Evolutionary conservation across 2,113 vertebrate genomes (phyloP).

Genomic region (Bujurquina vittata): DNA sequence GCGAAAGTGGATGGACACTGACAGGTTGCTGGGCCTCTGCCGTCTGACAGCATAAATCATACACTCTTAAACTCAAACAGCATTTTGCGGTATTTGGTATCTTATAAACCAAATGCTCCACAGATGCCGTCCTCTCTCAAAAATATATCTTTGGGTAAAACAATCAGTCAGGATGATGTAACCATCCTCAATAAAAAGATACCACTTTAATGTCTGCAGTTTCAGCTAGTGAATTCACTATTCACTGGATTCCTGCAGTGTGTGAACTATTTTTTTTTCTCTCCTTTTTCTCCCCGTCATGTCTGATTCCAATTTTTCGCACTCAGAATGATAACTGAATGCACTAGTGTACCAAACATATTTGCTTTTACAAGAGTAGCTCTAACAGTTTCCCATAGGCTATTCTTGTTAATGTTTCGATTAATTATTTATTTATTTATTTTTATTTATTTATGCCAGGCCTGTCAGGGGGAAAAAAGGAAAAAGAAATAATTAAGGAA

Average conservation of each 20-base stretch:
- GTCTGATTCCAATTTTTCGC: too few species aligned
- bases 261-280: too few species aligned
- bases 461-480: too few species aligned
- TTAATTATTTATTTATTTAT: too few species aligned
- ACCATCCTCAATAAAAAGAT: neutral
- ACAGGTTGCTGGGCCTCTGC: slow-evolving; percentile 33
- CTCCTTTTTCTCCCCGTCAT: too few species aligned
- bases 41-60: slow-evolving; percentile 27
- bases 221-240: neutral
- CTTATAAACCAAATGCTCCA: slow-evolving; percentile 41
- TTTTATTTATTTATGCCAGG: too few species aligned
- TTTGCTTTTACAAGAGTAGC: too few species aligned
- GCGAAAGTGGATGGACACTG: slow-evolving; percentile 52
- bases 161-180: slow-evolving; percentile 20
- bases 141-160: slow-evolving; percentile 21
- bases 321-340: too few species aligned
- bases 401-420: too few species aligned
- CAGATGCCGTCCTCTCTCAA: slow-evolving; percentile 36
- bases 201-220: neutral
- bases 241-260: neutral
- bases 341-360: too few species aligned
- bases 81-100: slow-evolving; percentile 33
- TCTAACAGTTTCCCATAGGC: too few species aligned
- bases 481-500: too few species aligned
- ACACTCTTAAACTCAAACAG: slow-evolving; percentile 38